Conservation (phyloP, 2,888 invertebrate species). For the Trissolcus japonicus region DNA sequence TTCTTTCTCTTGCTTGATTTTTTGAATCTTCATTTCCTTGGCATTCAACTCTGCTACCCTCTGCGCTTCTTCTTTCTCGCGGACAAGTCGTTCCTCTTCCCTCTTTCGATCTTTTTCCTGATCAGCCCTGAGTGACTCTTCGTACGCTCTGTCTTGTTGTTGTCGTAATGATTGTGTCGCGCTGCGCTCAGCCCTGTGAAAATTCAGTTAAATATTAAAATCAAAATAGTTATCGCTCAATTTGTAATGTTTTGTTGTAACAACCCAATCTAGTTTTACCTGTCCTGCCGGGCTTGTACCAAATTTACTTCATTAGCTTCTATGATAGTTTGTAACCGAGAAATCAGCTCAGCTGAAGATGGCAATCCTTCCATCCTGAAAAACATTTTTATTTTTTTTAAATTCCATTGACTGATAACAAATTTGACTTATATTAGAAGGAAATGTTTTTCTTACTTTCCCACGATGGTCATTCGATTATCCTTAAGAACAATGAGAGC, state of each 20-base stretch:
- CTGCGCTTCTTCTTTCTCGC: conserved; percentile 77
- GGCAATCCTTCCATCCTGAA: conserved; percentile 90
- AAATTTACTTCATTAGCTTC: conserved; percentile 92
- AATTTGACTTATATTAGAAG: background rate
- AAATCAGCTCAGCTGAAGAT: conserved; percentile 83
- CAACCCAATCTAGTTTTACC: conserved; percentile 77
- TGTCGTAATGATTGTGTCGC: conserved; percentile 90
- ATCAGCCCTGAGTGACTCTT: conserved; percentile 92
- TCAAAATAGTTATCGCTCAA: background rate
- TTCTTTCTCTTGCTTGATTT: conserved; percentile 83
- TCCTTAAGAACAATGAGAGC: conserved; percentile 93
- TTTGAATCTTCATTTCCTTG: conserved; percentile 78
- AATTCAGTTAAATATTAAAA: background rate
- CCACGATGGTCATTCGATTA: conserved; percentile 95
- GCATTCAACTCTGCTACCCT: conserved; percentile 77
- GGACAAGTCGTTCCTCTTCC: conserved; percentile 79
- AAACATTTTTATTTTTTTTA: background rate
- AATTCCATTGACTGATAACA: background rate
- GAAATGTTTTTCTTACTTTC: conserved; percentile 73
- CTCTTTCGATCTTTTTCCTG: conserved; percentile 93
- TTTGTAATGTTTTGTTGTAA: background rate
- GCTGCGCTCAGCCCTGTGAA: conserved; percentile 84
- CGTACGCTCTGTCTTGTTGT: conserved; percentile 96
- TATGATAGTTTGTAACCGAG: conserved; percentile 86
- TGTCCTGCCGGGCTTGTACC: conserved; percentile 90